Conservation (phyloP, 2,888 invertebrate species). For the Rhyacophila evoluta region DNA sequence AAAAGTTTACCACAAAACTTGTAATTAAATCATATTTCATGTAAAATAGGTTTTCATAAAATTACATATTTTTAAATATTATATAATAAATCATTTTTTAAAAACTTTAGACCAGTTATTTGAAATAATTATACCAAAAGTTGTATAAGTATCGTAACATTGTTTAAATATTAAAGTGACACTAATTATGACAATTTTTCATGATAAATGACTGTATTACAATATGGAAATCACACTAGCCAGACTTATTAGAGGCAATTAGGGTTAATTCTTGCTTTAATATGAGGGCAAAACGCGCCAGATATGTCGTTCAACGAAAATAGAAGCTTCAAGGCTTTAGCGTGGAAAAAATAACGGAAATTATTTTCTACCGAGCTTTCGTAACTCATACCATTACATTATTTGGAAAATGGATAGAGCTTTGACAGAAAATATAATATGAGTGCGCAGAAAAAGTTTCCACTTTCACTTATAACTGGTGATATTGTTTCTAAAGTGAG, state of each 20-base stretch:
- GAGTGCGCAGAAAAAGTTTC: background rate
- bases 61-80: background rate
- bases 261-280: background rate
- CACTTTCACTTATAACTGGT: background rate
- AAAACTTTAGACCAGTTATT: too few species aligned
- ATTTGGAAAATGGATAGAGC: background rate
- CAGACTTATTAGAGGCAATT: background rate
- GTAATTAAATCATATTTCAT: too few species aligned
- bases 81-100: too few species aligned
- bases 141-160: too few species aligned
- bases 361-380: background rate
- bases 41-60: background rate
- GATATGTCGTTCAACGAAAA: background rate
- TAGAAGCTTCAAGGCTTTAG: background rate
- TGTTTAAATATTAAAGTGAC: background rate
- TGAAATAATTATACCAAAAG: too few species aligned
- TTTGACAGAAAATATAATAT: background rate
- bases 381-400: background rate
- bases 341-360: background rate
- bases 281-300: background rate
- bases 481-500: background rate
- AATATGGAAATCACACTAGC: background rate
- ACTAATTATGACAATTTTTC: background rate
- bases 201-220: background rate
- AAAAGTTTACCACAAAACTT: too few species aligned